phyloP scores from a whole-genome alignment of 2,113 vertebrate genomes.

The Nothobranchius furzeri region DNA sequence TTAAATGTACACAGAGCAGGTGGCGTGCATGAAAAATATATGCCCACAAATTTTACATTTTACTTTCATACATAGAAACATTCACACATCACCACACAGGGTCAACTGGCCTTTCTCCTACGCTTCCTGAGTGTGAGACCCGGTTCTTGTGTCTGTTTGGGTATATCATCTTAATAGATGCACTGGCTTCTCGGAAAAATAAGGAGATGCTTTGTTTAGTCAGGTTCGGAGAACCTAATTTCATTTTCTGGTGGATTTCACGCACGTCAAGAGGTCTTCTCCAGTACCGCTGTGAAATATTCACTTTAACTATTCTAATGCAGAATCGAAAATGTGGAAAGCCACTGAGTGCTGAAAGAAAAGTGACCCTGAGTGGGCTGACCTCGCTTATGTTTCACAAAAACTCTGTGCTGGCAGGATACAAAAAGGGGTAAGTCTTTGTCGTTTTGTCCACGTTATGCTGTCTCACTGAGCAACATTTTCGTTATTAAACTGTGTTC shows the following conservation, averaged over 20 bases:
- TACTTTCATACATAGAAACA: conserved; percentile 3
- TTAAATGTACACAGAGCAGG: conserved; percentile 40
- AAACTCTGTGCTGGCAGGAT: conserved; percentile 29
- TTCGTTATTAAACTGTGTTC: conserved; percentile 10
- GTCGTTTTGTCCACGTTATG: background rate
- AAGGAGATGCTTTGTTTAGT: conserved; percentile 35
- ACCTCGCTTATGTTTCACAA: conserved; percentile 40
- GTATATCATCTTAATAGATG: conserved; percentile 50
- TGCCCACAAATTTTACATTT: background rate
- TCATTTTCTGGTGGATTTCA: conserved; percentile 50
- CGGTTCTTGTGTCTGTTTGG: conserved; percentile 24
- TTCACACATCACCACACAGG: conserved; percentile 17
- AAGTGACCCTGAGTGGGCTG: conserved; percentile 40
- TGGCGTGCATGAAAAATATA: conserved; percentile 18
- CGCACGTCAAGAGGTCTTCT: conserved; percentile 43
- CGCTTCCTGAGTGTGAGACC: no score
- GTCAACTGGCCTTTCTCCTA: conserved; percentile 52
- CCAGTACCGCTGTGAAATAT: conserved; percentile 51
- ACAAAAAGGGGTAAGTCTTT: conserved; percentile 18
- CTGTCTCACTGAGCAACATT: background rate
- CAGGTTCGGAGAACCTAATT: conserved; percentile 18
- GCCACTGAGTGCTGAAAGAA: conserved; percentile 21
- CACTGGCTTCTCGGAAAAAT: conserved; percentile 33
- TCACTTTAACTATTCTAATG: conserved; percentile 38
- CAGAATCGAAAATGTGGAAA: conserved; percentile 42